Evolutionary conservation across 2,113 vertebrate genomes (phyloP), one percentile per base, ranked within the genome.

Genomic region (Prunella fulvescens): DNA sequence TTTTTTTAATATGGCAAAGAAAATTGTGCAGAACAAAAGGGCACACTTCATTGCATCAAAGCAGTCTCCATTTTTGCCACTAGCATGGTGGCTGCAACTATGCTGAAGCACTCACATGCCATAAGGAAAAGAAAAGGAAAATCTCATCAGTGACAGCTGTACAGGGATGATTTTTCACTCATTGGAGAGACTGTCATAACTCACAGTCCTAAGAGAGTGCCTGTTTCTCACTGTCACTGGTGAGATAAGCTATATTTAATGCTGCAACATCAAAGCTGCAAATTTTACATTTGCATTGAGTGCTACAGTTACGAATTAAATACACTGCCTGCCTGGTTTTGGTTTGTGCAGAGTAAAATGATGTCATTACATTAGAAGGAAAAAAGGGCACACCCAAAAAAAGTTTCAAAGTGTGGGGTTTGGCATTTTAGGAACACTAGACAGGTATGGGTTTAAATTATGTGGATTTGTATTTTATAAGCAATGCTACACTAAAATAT

Each of bases 211-310:
- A 60, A 80, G 96, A 97, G 96, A 97, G 85, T 83, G 82, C 90
- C 96, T 96, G 94, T 97, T 96, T 96, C 93, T 97, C 94, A 86
- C 94, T 96, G 96, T 97, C 96, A 92, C 23, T 50, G 61, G 93
- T 95, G 95, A 97, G 97, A 97, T 97, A 93, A 97, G 95, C 94
- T 95, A 81, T 95, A 95, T 94, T 76, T 86, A 91, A 90, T 48
- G 91, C 88, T 85, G 78, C 67, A 84, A 58, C 28, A 73, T 95
- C 95, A 95, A 74, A 88, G 92, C 96, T 96, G 95, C 96, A 97
- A 97, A 77, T 78, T 96, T 94, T 92, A 65, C 90, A 86, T 94
- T 93, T 96, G 94, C 95, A 78, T 96, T 92, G 72, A 74, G 86
- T 48, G 35, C 74, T 94, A 86, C 62, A n/a, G 71, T 94, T 96